These are phyloP conservation scores for Gambusia affinis DNA, from an alignment of 2,113 vertebrate genomes.

Conservation along the genomic window DNA sequence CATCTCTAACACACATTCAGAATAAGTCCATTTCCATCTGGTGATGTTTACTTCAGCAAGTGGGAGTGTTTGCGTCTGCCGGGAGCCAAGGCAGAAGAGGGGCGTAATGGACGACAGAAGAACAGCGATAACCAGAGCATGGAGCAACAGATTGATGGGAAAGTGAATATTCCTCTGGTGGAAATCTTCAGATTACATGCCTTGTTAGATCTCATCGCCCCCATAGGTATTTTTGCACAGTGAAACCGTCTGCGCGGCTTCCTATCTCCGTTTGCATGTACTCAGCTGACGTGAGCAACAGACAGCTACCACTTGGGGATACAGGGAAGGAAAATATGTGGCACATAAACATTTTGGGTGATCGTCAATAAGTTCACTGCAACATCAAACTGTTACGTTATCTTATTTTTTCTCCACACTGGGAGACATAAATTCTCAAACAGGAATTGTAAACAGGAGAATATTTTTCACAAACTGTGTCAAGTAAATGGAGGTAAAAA, in stretches of 20 bases:
- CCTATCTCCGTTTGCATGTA: slow-evolving; percentile 29
- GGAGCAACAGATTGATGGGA: slow-evolving; percentile 54
- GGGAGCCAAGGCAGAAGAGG: slow-evolving; percentile 17
- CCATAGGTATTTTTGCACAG: slow-evolving; percentile 49
- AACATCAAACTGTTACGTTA: slow-evolving; percentile 4
- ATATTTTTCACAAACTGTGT: neutral
- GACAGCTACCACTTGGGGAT: slow-evolving; percentile 30
- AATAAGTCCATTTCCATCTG: slow-evolving; percentile 67
- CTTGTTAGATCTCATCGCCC: slow-evolving; percentile 65
- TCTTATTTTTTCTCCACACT: neutral
- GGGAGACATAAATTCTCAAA: neutral
- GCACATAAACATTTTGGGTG: slow-evolving; percentile 8
- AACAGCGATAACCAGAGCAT: slow-evolving; percentile 41
- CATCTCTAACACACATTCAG: slow-evolving; percentile 32
- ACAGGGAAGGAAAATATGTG: slow-evolving; percentile 23
- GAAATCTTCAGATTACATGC: slow-evolving; percentile 68
- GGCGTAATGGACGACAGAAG: slow-evolving; percentile 25
- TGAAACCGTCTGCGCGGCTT: slow-evolving; percentile 28
- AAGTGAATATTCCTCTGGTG: slow-evolving; percentile 68
- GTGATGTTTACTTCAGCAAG: slow-evolving; percentile 64
- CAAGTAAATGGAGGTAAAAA: neutral
- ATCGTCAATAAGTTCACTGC: slow-evolving; percentile 16
- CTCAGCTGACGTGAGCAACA: slow-evolving; percentile 36
- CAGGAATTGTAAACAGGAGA: neutral
- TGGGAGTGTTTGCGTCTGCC: slow-evolving; percentile 44